A percentile compares a stretch with the other conserved stretches of the same genome.
phyloP scores from a whole-genome alignment of 2,888 invertebrate species.

The Malacosoma neustria region DNA sequence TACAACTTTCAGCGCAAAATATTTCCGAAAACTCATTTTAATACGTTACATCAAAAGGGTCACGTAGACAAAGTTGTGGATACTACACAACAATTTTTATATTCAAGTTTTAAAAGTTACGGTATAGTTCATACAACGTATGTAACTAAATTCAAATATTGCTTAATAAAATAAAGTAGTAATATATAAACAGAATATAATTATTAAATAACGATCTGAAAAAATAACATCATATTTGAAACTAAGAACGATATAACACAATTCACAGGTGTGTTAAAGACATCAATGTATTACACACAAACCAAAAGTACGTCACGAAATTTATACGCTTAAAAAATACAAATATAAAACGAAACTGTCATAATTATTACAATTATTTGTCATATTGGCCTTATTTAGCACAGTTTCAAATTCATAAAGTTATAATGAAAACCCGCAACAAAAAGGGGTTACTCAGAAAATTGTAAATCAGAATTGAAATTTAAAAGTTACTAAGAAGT shows the following conservation, averaged over 20 bases:
- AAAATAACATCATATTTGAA: neutral
- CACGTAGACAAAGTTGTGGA: conserved; percentile 18
- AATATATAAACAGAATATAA: neutral
- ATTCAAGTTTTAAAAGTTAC: neutral
- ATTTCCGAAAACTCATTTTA: conserved; percentile 7
- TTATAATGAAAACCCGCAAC: neutral
- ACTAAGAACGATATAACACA: neutral
- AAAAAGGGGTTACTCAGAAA: neutral
- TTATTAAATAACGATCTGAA: neutral
- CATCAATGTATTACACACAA: too few species aligned
- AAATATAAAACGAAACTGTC: neutral
- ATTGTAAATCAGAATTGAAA: neutral
- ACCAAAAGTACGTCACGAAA: neutral
- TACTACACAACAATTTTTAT: conserved; percentile 20
- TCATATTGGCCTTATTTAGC: too few species aligned
- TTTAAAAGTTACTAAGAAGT: too few species aligned
- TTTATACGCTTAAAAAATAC: neutral
- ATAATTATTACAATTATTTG: too few species aligned
- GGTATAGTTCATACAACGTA: too few species aligned
- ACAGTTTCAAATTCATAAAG: too few species aligned
- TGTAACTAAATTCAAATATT: too few species aligned
- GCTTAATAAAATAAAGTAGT: too few species aligned
- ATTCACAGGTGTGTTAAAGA: neutral
- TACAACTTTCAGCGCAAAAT: conserved; percentile 21
- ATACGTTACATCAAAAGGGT: conserved; percentile 12